phyloP scores from a whole-genome alignment of 2,113 vertebrate species.

The Ahaetulla prasina region DNA sequence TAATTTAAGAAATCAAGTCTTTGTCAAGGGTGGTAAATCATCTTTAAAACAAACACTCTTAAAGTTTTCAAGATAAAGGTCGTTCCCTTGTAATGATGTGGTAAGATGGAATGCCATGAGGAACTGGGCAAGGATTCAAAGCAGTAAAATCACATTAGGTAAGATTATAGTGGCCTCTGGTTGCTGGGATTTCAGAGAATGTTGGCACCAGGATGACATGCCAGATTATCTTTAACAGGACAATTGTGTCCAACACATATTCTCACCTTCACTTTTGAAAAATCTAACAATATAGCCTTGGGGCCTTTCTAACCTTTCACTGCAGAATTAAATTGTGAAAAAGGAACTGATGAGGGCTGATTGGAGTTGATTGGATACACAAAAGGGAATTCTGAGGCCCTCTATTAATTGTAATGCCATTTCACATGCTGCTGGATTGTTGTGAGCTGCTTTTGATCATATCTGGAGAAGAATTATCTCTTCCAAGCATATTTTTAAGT shows the following conservation, averaged over 20 bases:
- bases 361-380: not conserved
- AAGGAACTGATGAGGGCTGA: not conserved
- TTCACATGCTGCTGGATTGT: not conserved
- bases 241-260: conserved; percentile 70
- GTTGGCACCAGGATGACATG: conserved; percentile 70
- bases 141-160: conserved; percentile 38
- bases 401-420: not conserved
- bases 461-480: not conserved
- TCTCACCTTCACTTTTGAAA: conserved; percentile 67
- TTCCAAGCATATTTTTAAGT: not conserved
- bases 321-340: not conserved
- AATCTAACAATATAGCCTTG: conserved; percentile 55
- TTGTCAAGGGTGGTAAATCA: conserved; percentile 64
- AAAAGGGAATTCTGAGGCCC: not conserved
- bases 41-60: conserved; percentile 69
- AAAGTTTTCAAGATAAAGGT: conserved; percentile 61
- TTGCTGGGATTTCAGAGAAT: conserved; percentile 62
- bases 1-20: conserved; percentile 64
- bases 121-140: conserved; percentile 66
- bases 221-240: conserved; percentile 70
- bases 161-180: conserved; percentile 46
- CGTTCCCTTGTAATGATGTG: conserved; percentile 48
- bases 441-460: not conserved
- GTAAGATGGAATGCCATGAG: conserved; percentile 31
- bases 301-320: not conserved